phyloP scores from a whole-genome alignment of 1,140 invertebrate species.

The Lordiphosa mommai region DNA sequence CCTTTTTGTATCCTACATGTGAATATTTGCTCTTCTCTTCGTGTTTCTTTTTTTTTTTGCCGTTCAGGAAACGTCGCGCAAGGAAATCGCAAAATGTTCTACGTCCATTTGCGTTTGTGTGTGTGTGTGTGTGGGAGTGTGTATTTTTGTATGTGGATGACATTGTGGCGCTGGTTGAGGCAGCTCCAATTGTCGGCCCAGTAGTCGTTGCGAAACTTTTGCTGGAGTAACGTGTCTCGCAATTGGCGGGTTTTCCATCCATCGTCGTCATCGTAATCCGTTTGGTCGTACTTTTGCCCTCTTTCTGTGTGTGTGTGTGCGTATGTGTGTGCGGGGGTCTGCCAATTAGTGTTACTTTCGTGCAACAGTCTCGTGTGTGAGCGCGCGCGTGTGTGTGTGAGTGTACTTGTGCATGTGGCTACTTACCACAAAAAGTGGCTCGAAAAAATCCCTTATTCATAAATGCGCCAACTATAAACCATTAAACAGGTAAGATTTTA shows the following conservation, averaged over 20 bases:
- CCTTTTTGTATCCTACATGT: slow-evolving; percentile 3
- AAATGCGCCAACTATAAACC: background rate
- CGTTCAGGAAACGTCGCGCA: slow-evolving; percentile 57
- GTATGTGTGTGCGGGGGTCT: slow-evolving; percentile 13
- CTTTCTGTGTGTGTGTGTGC: slow-evolving; percentile 7
- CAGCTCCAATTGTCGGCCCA: slow-evolving; percentile 64
- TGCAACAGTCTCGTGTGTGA: slow-evolving; percentile 33
- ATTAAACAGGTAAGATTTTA: slow-evolving; percentile 31
- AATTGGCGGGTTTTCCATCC: slow-evolving; percentile 53
- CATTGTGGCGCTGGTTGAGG: slow-evolving; percentile 62
- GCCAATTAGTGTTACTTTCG: slow-evolving; percentile 46
- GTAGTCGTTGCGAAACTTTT: slow-evolving; percentile 75
- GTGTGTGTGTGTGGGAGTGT: slow-evolving; percentile 9
- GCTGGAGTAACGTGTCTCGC: slow-evolving; percentile 68
- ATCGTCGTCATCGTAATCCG: slow-evolving; percentile 24
- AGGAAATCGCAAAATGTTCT: slow-evolving; percentile 66
- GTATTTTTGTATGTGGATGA: slow-evolving; percentile 52
- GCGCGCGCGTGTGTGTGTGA: slow-evolving; percentile 2
- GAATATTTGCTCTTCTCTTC: slow-evolving; percentile 4
- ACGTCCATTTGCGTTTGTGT: slow-evolving; percentile 43
- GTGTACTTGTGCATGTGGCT: no score
- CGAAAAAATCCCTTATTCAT: background rate
- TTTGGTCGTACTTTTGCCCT: slow-evolving; percentile 1
- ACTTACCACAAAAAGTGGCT: no score
- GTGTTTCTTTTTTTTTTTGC: slow-evolving; percentile 15